phyloP scores from a whole-genome alignment of 2,797 vertebrate species.

The Semaprochilodus insignis region DNA sequence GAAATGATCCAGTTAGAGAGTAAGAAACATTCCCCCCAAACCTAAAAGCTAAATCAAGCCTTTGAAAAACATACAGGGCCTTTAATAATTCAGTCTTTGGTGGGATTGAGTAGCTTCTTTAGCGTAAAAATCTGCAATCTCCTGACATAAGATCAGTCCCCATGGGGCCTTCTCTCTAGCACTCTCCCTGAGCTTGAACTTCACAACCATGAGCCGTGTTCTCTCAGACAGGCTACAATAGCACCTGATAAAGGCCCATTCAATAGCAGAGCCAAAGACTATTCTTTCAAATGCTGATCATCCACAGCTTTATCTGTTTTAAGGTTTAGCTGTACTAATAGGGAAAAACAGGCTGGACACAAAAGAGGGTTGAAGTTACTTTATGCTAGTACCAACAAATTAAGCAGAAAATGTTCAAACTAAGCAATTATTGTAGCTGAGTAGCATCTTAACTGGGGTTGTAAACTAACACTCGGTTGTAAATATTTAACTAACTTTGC shows the following conservation, averaged over 20 bases:
- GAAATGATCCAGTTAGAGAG: conserved; percentile 70
- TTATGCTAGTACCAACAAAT: conserved; percentile 64
- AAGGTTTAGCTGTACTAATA: background rate
- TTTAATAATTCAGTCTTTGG: conserved; percentile 82
- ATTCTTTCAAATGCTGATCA: conserved; percentile 36
- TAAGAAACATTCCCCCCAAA: conserved; percentile 64
- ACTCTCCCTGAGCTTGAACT: conserved; percentile 38
- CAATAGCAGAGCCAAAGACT: conserved; percentile 27
- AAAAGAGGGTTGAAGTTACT: background rate
- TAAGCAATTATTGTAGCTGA: conserved; percentile 82
- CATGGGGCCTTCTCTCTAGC: conserved; percentile 61
- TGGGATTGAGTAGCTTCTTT: conserved; percentile 82
- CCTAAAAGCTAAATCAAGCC: conserved; percentile 81
- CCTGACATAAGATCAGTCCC: conserved; percentile 81
- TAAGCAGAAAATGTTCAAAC: conserved; percentile 75
- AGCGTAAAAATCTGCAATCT: conserved; percentile 79
- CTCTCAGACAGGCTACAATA: conserved; percentile 37
- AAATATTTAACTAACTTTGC: conserved; percentile 86
- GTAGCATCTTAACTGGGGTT: conserved; percentile 81
- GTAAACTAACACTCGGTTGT: conserved; percentile 81
- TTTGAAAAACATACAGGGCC: conserved; percentile 83
- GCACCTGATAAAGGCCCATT: conserved; percentile 35
- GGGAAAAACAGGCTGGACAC: conserved; percentile 25
- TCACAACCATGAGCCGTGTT: conserved; percentile 26
- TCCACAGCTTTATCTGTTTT: conserved; percentile 29